Percentiles rank a stretch among this genome's conserved stretches.
Conservation (phyloP, 2,797 vertebrate species). For the Novumbra hubbsi region DNA sequence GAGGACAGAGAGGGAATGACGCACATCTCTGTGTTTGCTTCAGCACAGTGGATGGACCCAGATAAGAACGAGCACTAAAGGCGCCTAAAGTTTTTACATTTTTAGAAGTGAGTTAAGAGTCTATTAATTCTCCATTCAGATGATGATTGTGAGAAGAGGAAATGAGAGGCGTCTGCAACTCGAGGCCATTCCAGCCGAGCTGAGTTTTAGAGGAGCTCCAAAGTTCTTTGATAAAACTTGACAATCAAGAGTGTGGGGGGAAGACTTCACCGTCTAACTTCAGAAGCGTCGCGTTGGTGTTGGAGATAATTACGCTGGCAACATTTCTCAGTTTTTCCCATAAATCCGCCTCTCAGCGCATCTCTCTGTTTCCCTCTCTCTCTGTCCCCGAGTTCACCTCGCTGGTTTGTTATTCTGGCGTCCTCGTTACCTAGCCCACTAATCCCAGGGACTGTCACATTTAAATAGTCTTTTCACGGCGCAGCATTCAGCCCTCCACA, state of each 20-base stretch:
- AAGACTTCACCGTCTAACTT: constrained; percentile 63
- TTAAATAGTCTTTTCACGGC: constrained; percentile 71
- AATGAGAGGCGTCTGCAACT: constrained; percentile 54
- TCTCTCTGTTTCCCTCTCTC: neutral
- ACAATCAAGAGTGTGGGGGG: constrained; percentile 47
- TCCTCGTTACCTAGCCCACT: constrained; percentile 64
- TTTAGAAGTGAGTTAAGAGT: constrained; percentile 58
- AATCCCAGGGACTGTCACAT: constrained; percentile 78
- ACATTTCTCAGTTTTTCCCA: constrained; percentile 57
- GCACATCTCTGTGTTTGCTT: constrained; percentile 48
- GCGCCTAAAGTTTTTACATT: constrained; percentile 40
- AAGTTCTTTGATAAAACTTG: constrained; percentile 40
- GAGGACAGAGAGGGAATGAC: constrained; percentile 16
- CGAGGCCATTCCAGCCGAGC: constrained; percentile 47
- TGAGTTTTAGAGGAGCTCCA: constrained; percentile 24
- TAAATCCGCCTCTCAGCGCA: constrained; percentile 46
- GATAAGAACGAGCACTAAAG: constrained; percentile 58
- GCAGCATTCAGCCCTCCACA: constrained; percentile 61
- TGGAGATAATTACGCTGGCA: constrained; percentile 59
- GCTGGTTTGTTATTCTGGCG: constrained; percentile 60
- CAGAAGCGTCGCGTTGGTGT: constrained; percentile 38
- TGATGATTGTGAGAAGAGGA: constrained; percentile 55
- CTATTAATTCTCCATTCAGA: constrained; percentile 43
- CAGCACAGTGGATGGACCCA: constrained; percentile 47
- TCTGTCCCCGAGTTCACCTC: constrained; percentile 77